Evolutionary conservation across 2,113 vertebrate genomes (phyloP).

Genomic region (Neodontobutis hainanensis): DNA sequence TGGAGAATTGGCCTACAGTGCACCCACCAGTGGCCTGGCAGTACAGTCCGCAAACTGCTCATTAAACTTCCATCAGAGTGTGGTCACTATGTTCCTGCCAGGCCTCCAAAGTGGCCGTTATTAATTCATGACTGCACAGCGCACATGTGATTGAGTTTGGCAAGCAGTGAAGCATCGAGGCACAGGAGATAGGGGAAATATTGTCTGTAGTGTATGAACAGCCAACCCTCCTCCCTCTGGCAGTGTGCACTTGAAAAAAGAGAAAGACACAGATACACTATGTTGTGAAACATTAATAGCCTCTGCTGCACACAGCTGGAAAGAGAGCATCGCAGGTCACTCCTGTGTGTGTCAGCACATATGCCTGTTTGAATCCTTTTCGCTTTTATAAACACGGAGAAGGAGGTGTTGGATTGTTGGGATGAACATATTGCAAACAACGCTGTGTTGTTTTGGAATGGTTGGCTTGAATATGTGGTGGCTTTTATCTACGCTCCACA

Average conservation of each 20-base stretch:
- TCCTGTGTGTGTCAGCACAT: conserved; percentile 33
- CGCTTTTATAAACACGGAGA: conserved; percentile 61
- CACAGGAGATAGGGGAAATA: conserved; percentile 79
- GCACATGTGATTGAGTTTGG: conserved; percentile 88
- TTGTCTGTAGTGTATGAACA: conserved; percentile 74
- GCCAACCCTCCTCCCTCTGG: conserved; percentile 63
- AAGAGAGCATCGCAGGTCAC: conserved; percentile 61
- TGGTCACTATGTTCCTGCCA: conserved; percentile 78
- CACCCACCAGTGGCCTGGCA: conserved; percentile 76
- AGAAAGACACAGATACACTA: conserved; percentile 67
- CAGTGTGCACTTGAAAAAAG: conserved; percentile 67
- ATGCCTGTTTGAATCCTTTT: conserved; percentile 54
- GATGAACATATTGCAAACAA: conserved; percentile 63
- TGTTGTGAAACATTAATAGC: conserved; percentile 90
- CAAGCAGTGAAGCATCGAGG: conserved; percentile 86
- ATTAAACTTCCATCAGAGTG: conserved; percentile 89
- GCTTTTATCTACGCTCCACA: conserved; percentile 84
- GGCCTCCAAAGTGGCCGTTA: conserved; percentile 89
- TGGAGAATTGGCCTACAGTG: conserved; percentile 75
- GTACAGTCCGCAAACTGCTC: conserved; percentile 86
- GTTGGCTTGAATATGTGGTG: conserved; percentile 35
- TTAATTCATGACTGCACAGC: conserved; percentile 94
- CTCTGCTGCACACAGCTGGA: conserved; percentile 72
- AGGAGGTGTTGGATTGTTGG: conserved; percentile 50
- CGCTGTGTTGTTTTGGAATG: conserved; percentile 55